Conservation (phyloP, 2,113 vertebrate species). For the Hydrochoerus hydrochaeris region DNA sequence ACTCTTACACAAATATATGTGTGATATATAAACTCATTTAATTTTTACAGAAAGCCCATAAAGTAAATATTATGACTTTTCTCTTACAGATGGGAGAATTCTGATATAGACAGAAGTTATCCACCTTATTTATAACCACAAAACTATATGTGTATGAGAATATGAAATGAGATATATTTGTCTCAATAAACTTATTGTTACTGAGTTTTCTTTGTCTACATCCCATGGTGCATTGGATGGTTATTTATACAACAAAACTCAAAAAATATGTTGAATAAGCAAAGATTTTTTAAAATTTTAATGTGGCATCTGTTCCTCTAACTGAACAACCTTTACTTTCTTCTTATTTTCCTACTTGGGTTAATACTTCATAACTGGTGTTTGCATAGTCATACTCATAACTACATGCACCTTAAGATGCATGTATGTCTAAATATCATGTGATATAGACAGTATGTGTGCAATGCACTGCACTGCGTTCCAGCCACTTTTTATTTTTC, state of each 20-base stretch:
- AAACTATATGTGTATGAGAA: neutral
- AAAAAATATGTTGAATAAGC: neutral
- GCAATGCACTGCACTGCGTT: neutral
- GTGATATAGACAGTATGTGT: neutral
- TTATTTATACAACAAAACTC: neutral
- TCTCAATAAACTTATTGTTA: neutral
- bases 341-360: neutral
- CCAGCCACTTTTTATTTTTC: neutral
- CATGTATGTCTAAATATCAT: neutral
- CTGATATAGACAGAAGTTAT: neutral
- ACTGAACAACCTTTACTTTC: neutral
- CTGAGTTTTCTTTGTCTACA: neutral
- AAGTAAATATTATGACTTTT: neutral
- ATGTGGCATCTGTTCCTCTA: neutral
- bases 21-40: neutral
- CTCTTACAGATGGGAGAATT: neutral
- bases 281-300: neutral
- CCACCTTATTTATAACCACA: neutral
- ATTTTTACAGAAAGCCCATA: neutral
- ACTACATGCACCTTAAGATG: neutral
- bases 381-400: neutral
- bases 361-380: neutral
- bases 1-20: neutral
- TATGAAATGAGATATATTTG: neutral
- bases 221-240: neutral